Conservation (phyloP, 1,140 invertebrate species). For the Procambarus virginalis region DNA sequence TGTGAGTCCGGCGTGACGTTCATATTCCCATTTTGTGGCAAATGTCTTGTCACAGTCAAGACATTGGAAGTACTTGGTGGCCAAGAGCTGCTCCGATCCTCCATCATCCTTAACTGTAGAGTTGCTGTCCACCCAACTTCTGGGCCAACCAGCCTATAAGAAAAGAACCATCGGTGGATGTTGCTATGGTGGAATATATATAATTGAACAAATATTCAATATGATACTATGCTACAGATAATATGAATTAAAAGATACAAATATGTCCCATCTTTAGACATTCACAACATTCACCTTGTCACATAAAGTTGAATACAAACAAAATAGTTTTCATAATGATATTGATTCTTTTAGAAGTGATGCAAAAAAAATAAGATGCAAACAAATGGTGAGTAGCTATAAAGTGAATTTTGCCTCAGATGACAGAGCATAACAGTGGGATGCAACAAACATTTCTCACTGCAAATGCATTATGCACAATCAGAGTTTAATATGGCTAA, state of each 20-base stretch:
- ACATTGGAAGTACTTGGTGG: slow-evolving; percentile 40
- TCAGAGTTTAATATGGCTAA: no score
- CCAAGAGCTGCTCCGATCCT: background rate
- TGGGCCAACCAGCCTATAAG: slow-evolving; percentile 53
- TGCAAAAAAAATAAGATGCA: no score
- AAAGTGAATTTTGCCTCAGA: no score
- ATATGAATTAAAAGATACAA: background rate
- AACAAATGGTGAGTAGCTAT: no score
- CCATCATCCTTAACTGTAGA: slow-evolving; percentile 15
- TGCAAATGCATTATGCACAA: no score
- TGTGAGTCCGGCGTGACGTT: slow-evolving; percentile 58
- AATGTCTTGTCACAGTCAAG: slow-evolving; percentile 54
- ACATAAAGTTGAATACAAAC: no score
- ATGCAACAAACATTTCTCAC: no score
- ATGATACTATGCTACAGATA: background rate
- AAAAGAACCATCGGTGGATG: slow-evolving; percentile 44
- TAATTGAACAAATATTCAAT: background rate
- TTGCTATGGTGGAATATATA: background rate
- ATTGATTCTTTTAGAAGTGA: no score
- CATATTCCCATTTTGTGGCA: slow-evolving; percentile 56
- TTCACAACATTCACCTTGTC: no score
- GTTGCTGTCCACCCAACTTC: slow-evolving; percentile 21
- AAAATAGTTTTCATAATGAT: no score
- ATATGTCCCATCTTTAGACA: background rate
- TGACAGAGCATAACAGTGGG: no score